phyloP scores from a whole-genome alignment of 2,797 vertebrate species.

The Labroides dimidiatus region DNA sequence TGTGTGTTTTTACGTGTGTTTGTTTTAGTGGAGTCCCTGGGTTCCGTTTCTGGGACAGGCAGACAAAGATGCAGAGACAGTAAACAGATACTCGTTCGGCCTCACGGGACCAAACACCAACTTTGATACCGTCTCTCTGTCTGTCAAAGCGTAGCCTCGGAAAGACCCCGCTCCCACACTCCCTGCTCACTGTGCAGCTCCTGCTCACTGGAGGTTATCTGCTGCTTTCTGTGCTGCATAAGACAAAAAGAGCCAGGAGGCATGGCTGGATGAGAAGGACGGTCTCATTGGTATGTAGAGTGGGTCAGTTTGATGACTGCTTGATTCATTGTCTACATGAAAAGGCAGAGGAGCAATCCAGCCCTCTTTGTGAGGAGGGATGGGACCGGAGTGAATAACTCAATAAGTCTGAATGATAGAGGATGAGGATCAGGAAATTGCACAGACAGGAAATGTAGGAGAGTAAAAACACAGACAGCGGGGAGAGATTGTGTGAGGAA shows the following conservation, averaged over 20 bases:
- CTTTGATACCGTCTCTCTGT: constrained; percentile 53
- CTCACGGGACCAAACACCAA: constrained; percentile 50
- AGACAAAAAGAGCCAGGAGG: constrained; percentile 34
- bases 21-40: not conserved
- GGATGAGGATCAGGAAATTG: constrained; percentile 53
- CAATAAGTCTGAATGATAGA: constrained; percentile 34
- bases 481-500: not conserved
- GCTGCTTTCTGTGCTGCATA: constrained; percentile 34
- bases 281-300: constrained; percentile 61
- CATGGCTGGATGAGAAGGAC: constrained; percentile 23
- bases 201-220: constrained; percentile 49
- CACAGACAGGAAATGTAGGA: constrained; percentile 46
- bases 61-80: constrained; percentile 18
- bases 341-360: constrained; percentile 28
- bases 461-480: constrained; percentile 19
- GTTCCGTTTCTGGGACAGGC: constrained; percentile 29
- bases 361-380: constrained; percentile 26
- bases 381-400: constrained; percentile 42
- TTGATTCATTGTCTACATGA: constrained; percentile 52
- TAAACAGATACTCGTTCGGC: constrained; percentile 44
- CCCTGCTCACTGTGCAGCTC: constrained; percentile 26
- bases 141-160: constrained; percentile 60
- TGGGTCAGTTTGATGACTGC: constrained; percentile 43
- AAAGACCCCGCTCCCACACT: constrained; percentile 55
- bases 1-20: too few relatives aligned